Conservation (phyloP, 30 jellyfish, hydroid and myxozoan species). For the Cassiopea xamachana region DNA sequence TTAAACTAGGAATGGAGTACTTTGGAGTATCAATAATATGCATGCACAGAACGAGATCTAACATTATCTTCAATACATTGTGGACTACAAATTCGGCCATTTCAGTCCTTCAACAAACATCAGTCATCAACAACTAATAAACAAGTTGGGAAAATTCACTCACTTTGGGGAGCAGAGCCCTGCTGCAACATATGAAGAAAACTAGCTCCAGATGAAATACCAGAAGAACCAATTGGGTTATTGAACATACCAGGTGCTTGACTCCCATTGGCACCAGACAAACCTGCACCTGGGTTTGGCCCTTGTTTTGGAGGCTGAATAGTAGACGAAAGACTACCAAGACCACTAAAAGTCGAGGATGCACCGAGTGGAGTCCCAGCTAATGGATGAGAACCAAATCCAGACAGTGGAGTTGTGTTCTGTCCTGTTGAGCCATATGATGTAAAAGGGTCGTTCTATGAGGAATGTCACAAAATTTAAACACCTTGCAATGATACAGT, state of each 20-base stretch:
- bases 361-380: constrained; percentile 86
- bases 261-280: constrained; percentile 58
- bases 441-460: constrained; percentile 62
- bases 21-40: too few relatives aligned
- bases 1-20: too few relatives aligned
- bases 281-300: constrained; percentile 36
- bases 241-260: constrained; percentile 50
- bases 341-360: constrained; percentile 77
- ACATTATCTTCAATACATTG: too few relatives aligned
- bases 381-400: constrained; percentile 73
- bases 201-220: constrained; percentile 50
- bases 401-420: constrained; percentile 63
- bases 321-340: constrained; percentile 82
- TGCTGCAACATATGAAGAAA: constrained; percentile 62
- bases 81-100: background rate
- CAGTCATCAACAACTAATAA: background rate
- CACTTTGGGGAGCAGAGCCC: constrained; percentile 44
- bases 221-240: constrained; percentile 37
- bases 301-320: constrained; percentile 72
- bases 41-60: too few relatives aligned
- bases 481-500: too few relatives aligned
- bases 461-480: background rate
- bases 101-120: background rate
- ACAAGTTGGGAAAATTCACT: background rate
- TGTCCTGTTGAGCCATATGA: constrained; percentile 60